phyloP scores from a whole-genome alignment of 2,797 vertebrate genomes.

The Tapirus indicus region DNA sequence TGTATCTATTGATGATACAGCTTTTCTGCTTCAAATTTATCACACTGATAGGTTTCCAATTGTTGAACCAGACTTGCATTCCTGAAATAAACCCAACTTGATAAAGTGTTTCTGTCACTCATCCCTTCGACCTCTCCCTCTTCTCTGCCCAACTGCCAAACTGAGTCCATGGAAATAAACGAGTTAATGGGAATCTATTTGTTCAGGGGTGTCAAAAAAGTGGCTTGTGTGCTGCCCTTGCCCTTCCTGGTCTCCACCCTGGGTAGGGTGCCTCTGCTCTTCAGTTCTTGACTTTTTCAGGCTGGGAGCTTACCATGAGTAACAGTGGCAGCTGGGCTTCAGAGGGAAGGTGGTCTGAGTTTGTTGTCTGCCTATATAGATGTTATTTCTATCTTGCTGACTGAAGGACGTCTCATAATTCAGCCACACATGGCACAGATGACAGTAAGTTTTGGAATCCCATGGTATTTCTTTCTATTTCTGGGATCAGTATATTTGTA shows the following conservation, averaged over 20 bases:
- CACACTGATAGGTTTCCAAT: neutral
- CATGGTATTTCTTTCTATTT: slow-evolving; percentile 52
- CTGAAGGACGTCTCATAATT: slow-evolving; percentile 34
- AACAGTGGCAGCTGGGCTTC: slow-evolving; percentile 44
- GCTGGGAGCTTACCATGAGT: neutral
- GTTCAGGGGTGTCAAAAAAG: neutral
- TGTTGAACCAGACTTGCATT: slow-evolving; percentile 63
- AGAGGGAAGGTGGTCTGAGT: slow-evolving; percentile 1
- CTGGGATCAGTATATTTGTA: neutral
- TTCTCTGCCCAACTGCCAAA: neutral
- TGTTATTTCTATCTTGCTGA: slow-evolving; percentile 76
- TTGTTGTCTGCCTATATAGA: slow-evolving; percentile 60
- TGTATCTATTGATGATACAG: neutral
- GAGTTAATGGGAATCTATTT: neutral
- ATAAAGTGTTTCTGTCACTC: neutral
- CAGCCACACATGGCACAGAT: slow-evolving; percentile 49
- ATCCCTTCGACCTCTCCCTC: neutral
- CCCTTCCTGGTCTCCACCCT: neutral
- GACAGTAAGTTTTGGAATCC: slow-evolving; percentile 49
- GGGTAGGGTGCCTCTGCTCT: neutral
- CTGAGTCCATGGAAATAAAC: neutral
- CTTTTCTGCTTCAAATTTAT: neutral
- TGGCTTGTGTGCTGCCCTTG: neutral
- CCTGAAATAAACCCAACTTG: neutral
- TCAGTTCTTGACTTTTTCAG: neutral